Base-by-base conservation (phyloP, 2,797 vertebrate species). In the Pyrocephalus nanus region DNA sequence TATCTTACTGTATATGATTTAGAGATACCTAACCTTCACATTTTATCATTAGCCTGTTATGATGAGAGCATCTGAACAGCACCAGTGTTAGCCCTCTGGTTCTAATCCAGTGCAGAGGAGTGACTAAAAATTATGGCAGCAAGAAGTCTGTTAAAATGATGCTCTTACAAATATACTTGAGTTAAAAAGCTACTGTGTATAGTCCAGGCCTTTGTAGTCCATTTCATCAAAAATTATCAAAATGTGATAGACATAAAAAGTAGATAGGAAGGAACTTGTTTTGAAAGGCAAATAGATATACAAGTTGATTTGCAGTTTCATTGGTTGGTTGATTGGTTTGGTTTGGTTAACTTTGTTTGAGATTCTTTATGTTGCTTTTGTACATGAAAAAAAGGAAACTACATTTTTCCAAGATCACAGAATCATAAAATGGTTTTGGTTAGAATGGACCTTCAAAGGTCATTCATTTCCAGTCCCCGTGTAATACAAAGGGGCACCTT, bases 61-160 rank as follows among this genome's bases (percentile, higher is more conserved):
- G 57, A 34, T 92, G 87, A 76, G 30, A 94, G 12, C 86, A 96
- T 74, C 91, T 96, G 84, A 47, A 65, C 26, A 77, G 13, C 62
- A 55, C 76, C 73, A 79, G n/a, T 51, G 29, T 77, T 88, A 67
- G 60, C 27, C 23, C 5, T 85, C 57, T 91, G 67, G 17, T 95
- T 94, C 72, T 77, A 89, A 88, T 94, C 81, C 36, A 90, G 34
- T 75, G 38, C 30, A 73, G 69, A 83, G 74, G 79, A 91, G 42
- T 91, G 47, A 80, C 54, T 91, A 40, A 72, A 91, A 92, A 15
- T 91, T 85, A 77, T 62, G 47, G 14, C 36, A 78, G 32, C 40
- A 72, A 61, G 32, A 86, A 91, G 16, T 19, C 30, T 78, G 27
- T 69, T 90, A 80, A 87, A 80, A 55, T n/a, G 5, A 27, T 80